Evolutionary conservation across 2,888 invertebrate species (phyloP), one percentile per base, ranked within the genome.

Genomic region (Hesperia comma): DNA sequence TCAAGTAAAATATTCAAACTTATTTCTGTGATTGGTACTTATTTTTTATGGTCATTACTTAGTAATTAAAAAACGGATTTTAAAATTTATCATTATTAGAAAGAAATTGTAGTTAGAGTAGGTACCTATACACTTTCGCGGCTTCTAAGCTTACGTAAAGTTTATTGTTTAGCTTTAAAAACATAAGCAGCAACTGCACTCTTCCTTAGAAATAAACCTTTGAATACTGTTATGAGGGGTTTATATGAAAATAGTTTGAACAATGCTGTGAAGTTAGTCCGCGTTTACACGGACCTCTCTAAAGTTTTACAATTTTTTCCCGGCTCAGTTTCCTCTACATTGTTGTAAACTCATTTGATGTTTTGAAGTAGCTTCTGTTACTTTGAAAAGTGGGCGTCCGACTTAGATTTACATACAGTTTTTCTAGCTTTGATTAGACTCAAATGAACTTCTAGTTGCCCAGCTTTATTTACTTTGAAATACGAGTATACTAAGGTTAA

Each of bases 171-270:
- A 6, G 14, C 6, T 51, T 51, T 19, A 26, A 14, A 14, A 14
- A 14, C 21, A 21, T 14, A 51, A 5, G 21, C 51, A 21, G 26
- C 5, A 26, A 19, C 19, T 19, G 49, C 49, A 49, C 49, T 49
- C 49, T 26, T 21, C 51, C 6, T 21, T 51, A 51, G 33, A 54
- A 54, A 33, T 17, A 33, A 54, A 17, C 54, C 33, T 33, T 21
- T 54, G n/a, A 54, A 32, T 14, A 53, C 26, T 51, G 21, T 21
- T 51, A 51, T 14, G 4, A 21, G 51, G 6, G 19, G 19, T 54
- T 33, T 15, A 54, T 33, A 33, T 33, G 32, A 54, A 54, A 33
- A 54, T 54, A 15, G 54, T 54, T 54, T 32, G n/a, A 33, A 54
- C 54, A 32, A 17, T 33, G 12, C 33, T 53, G 6, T 6, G 32